Base-by-base conservation (phyloP, 2,797 vertebrate genomes). In the Pseudotriccus pelzelni region DNA sequence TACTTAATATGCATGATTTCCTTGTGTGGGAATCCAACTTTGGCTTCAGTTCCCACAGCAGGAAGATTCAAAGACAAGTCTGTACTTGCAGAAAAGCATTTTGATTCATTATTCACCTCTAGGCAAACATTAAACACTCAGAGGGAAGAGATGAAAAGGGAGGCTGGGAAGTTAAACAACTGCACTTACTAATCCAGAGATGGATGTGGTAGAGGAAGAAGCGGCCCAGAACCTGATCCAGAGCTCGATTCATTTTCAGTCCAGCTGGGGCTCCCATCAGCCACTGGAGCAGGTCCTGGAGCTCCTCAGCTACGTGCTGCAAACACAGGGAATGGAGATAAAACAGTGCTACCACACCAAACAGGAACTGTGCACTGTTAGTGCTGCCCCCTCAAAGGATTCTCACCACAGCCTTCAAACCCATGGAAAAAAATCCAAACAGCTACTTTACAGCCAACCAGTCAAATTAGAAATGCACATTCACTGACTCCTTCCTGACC, bases 191-290 rank as follows among this genome's bases (percentile, higher is more conserved):
- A 97, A 99, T 99, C 99, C 99, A 99, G 30, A 99, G 98, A 95
- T 99, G 99, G 86, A 99, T 99, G 97, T 99, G 99, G 96, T 99
- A 99, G 50, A 99, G 98, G 96, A 99, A 99, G 98, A 99, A 99
- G n/a, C 99, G 98, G 3, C 99, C 99, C 96, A 99, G 94, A 59
- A 99, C 99, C 95, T 99, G 98, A 94, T 99, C 99, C 96, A 99
- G 96, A 14, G 99, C 99, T 64, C 98, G 97, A 97, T 99, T 99
- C 99, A 99, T 99, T 97, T 99, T 99, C 94, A 99, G 98, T 8
- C 99, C 99, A 0, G 99, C 99, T 3, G 99, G 99, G 5, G 98
- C 99, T 50, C 99, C 99, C 99, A 99, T 99, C 84, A 99, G 98
- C 99, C 99, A 99, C 97, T 99, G 98, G 76, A 99, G 97, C 90